A percentile compares a stretch with the other conserved stretches of the same genome.
phyloP scores from a whole-genome alignment of 2,797 vertebrate genomes.

The Prionace glauca region DNA sequence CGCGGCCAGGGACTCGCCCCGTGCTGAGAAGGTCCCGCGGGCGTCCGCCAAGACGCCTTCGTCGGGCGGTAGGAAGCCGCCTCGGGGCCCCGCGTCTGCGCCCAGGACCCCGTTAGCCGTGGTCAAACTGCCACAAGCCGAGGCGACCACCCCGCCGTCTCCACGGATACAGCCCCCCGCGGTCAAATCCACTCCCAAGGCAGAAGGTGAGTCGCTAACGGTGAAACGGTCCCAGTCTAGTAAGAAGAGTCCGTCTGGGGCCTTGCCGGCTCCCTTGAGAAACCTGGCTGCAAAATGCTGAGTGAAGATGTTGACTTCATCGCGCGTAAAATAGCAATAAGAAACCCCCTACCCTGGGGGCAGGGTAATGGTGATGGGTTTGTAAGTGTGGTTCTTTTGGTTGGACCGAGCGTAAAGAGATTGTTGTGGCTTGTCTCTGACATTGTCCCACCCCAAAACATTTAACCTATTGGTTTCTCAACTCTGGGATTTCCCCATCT shows the following conservation, averaged over 20 bases:
- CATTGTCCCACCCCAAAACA: neutral
- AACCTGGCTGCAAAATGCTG: slow-evolving; percentile 53
- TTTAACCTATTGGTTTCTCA: neutral
- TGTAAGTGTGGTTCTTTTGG: neutral
- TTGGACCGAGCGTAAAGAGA: neutral
- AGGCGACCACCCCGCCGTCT: slow-evolving; percentile 61
- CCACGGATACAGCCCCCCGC: slow-evolving; percentile 29
- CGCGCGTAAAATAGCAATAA: slow-evolving; percentile 61
- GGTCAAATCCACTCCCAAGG: neutral
- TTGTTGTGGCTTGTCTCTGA: neutral
- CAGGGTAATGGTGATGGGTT: neutral
- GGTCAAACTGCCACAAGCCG: slow-evolving; percentile 58
- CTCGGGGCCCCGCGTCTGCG: slow-evolving; percentile 44
- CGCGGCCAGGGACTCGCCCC: neutral
- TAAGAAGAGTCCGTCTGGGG: slow-evolving; percentile 24
- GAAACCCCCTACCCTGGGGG: too few species aligned
- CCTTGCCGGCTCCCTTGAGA: slow-evolving; percentile 46
- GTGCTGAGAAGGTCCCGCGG: neutral
- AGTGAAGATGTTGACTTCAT: slow-evolving; percentile 77
- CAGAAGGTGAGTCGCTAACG: slow-evolving; percentile 43
- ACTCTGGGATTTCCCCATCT: neutral
- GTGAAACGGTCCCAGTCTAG: slow-evolving; percentile 45
- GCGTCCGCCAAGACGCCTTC: neutral
- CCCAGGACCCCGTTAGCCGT: slow-evolving; percentile 54
- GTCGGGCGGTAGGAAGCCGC: neutral